Evolutionary conservation across 2,888 invertebrate species (phyloP), one percentile per base, ranked within the genome.

Genomic region (Leuctra nigra): DNA sequence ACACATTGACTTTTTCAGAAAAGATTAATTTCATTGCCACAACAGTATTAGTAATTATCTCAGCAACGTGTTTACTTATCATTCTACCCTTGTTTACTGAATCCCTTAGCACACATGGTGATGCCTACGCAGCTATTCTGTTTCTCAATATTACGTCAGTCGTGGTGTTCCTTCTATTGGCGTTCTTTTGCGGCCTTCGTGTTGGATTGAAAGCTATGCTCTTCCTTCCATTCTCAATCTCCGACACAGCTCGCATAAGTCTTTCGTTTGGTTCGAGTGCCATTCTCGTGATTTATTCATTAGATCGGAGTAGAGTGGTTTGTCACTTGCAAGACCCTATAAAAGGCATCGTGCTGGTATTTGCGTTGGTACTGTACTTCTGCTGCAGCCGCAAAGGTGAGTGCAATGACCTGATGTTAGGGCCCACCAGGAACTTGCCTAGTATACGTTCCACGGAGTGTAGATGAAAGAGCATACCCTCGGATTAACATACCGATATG

Each of bases 311-410:
- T 61, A 68, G 78, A 63, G 80, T 81, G 4, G 69, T 79, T 53
- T 81, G 81, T 61, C 81, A 81, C 66, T 69, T 81, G 38, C 81
- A 81, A 65, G 81, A 81, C 67, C 81, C 81, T 1, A 75, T 81
- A 38, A 79, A 81, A 65, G 80, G 78, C 53, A 72, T 79, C 41
- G 72, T 77, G 4, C 66, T 81, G 53, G 77, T 79, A 9, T 79
- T 78, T 64, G 76, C 80, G 0, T 68, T 80, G 52, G 72, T 79
- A 13, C 78, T 77, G 66, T 80, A 80, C 65, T 80, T 80, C 69
- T 78, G 79, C 68, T 78, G 78, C 65, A 79, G 79, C 64, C 74
- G 75, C 63, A 79, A 77, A 70, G 73, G 79, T 80, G 69, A 75
- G 76, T 69, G 53, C 18, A n/a, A n/a, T n/a, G n/a, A n/a, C n/a